Percentiles rank a stretch among this genome's conserved stretches.
These are phyloP conservation scores for Urosaurus nigricauda DNA, from an alignment of 2,797 vertebrate genomes.

Conservation along the genomic window DNA sequence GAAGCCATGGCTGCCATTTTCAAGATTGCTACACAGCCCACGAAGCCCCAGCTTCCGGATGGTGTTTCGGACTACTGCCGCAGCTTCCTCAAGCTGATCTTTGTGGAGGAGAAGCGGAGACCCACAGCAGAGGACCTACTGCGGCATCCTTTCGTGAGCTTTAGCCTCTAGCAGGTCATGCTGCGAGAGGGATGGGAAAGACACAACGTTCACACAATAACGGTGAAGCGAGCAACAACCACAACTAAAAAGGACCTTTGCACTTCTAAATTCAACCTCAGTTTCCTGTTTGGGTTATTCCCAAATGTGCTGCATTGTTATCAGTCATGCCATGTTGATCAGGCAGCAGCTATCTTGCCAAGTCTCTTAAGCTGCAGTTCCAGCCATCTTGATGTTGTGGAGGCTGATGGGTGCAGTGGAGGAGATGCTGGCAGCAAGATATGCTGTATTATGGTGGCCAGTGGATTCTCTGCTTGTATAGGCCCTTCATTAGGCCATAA, in stretches of 20 bases:
- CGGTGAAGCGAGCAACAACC: neutral
- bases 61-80: slow-evolving; percentile 86
- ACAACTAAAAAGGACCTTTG: neutral
- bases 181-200: slow-evolving; percentile 31
- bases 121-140: slow-evolving; percentile 90
- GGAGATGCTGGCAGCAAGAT: slow-evolving; percentile 16
- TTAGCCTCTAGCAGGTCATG: slow-evolving; percentile 82
- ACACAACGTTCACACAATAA: neutral
- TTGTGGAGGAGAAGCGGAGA: slow-evolving; percentile 92
- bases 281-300: neutral
- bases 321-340: slow-evolving; percentile 15
- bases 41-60: slow-evolving; percentile 89
- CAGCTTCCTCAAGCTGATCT: slow-evolving; percentile 91
- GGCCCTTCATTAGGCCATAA: neutral
- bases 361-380: slow-evolving; percentile 43
- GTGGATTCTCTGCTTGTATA: neutral
- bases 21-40: slow-evolving; percentile 94
- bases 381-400: neutral
- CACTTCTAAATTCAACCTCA: neutral
- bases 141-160: slow-evolving; percentile 87
- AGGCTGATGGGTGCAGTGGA: slow-evolving; percentile 1
- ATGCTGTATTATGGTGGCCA: fast-evolving
- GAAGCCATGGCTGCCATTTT: slow-evolving; percentile 97
- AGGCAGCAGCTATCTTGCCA: fast-evolving
- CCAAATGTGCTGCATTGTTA: neutral